Conservation (phyloP, 2,888 invertebrate species). For the Agrotis segetum region DNA sequence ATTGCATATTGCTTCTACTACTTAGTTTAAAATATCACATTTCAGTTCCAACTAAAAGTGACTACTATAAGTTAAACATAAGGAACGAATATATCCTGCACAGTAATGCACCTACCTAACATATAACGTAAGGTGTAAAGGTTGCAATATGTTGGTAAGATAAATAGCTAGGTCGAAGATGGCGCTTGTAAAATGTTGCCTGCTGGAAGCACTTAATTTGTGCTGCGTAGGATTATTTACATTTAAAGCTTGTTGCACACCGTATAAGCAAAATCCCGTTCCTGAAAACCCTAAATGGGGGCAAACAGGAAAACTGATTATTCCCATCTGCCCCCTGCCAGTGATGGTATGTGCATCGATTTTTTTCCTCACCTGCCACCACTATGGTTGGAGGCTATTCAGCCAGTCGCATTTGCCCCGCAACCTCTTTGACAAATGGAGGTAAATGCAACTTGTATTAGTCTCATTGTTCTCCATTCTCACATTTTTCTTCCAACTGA, state of each 20-base stretch:
- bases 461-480: neutral
- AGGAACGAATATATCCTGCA: neutral
- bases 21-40: conserved; percentile 8
- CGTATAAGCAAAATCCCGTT: neutral
- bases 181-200: conserved; percentile 35
- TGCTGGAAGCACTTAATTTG: conserved; percentile 37
- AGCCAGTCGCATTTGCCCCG: neutral
- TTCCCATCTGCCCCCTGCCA: neutral
- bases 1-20: neutral
- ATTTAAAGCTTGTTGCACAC: neutral
- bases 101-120: conserved; percentile 7
- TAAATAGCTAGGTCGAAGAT: conserved; percentile 34
- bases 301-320: too few relatives aligned
- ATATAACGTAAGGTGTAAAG: conserved; percentile 36
- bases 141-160: conserved; percentile 50
- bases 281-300: too few relatives aligned
- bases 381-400: neutral
- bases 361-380: neutral
- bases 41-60: neutral
- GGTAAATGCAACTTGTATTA: neutral
- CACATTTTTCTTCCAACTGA: neutral
- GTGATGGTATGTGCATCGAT: neutral
- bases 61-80: neutral
- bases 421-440: neutral
- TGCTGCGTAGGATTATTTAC: conserved; percentile 16